Conservation (phyloP, 2,113 vertebrate genomes). For the Enhydra lutris region DNA sequence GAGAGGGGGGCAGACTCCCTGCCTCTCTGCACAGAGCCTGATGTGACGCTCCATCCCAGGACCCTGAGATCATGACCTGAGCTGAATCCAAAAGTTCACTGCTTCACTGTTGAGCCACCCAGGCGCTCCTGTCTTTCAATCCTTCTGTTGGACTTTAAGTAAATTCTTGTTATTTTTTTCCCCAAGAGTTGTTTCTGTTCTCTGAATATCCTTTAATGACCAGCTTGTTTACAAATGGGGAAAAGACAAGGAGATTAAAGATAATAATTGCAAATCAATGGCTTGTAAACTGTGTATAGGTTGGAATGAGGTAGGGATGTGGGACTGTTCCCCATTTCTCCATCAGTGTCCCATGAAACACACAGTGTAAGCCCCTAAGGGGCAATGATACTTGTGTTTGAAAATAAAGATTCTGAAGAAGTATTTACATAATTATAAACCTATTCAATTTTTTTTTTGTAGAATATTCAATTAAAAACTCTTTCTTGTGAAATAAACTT, state of each 20-base stretch:
- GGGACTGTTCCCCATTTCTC: not conserved
- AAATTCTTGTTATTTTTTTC: not conserved
- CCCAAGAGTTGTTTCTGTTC: not conserved
- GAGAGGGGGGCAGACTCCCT: not conserved
- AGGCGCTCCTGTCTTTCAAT: no score
- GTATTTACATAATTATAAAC: not conserved
- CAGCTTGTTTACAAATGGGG: not conserved
- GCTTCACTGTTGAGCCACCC: not conserved
- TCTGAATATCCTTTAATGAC: not conserved
- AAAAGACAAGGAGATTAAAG: not conserved
- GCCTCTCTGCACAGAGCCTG: not conserved
- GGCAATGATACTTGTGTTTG: not conserved
- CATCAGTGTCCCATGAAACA: accelerated
- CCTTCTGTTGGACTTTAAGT: not conserved
- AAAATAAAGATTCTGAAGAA: not conserved
- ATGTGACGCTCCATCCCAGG: not conserved
- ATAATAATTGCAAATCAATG: not conserved
- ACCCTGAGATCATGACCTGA: not conserved
- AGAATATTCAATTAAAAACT: not conserved
- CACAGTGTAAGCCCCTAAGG: not conserved
- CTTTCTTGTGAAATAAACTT: not conserved
- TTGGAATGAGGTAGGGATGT: not conserved
- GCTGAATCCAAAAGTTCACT: not conserved
- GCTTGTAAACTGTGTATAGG: not conserved
- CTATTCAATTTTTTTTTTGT: not conserved